phyloP scores from a whole-genome alignment of 2,888 invertebrate species.

The Ernsta delagoae region DNA sequence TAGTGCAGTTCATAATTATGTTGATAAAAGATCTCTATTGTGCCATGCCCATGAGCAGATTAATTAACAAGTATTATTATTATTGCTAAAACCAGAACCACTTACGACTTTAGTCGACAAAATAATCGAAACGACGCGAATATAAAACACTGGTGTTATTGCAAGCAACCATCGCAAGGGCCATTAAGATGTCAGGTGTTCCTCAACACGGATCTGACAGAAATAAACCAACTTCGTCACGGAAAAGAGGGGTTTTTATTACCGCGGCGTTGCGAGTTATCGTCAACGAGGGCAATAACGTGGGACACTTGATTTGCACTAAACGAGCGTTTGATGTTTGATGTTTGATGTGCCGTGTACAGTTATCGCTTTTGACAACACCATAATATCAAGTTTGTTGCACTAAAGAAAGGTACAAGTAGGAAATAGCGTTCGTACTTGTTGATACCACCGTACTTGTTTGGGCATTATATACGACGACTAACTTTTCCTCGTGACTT shows the following conservation, averaged over 20 bases:
- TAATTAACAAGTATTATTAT: too few species aligned
- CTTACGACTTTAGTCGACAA: too few species aligned
- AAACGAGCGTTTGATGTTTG: constrained; percentile 18
- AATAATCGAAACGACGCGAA: too few species aligned
- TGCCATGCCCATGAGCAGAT: too few species aligned
- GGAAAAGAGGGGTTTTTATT: neutral
- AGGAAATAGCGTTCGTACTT: too few species aligned
- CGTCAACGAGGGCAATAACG: constrained; percentile 22
- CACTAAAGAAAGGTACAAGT: too few species aligned
- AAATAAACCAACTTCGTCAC: neutral
- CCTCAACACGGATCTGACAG: neutral
- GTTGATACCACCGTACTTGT: too few species aligned
- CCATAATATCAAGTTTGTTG: neutral
- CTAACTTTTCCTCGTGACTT: too few species aligned
- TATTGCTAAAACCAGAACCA: too few species aligned
- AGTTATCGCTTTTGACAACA: neutral
- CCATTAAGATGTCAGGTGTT: neutral
- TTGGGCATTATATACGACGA: too few species aligned
- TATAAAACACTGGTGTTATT: neutral
- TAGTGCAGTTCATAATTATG: too few species aligned
- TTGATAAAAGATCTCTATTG: too few species aligned
- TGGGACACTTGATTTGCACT: constrained; percentile 26
- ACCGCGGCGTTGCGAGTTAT: constrained; percentile 27
- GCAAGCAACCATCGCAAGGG: neutral
- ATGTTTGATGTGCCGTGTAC: constrained; percentile 17